Evolutionary conservation across 1,140 invertebrate species (phyloP).

Genomic region (Anadara kagoshimensis): DNA sequence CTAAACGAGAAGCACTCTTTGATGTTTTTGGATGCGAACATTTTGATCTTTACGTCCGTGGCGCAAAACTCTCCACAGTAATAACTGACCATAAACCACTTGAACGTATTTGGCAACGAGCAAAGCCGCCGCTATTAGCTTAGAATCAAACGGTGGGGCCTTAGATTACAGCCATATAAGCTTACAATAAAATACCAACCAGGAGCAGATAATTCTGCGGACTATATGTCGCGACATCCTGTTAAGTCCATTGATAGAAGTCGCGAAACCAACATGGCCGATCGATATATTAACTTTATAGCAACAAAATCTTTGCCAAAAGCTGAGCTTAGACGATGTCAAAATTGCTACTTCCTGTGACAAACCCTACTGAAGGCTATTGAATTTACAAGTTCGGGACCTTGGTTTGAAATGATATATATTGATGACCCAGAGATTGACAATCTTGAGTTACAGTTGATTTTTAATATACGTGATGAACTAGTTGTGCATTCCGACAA

Average conservation of each 20-base stretch:
- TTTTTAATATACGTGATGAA: not conserved
- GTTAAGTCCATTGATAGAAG: not conserved
- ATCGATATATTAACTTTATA: not conserved
- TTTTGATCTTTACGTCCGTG: conserved; percentile 1
- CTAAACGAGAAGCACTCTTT: conserved; percentile 1
- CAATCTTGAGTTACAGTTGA: not conserved
- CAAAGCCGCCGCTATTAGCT: conserved; percentile 9
- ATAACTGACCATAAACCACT: conserved; percentile 1
- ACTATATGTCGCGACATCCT: conserved; percentile 29
- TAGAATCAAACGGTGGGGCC: conserved; percentile 47
- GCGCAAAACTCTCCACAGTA: not conserved
- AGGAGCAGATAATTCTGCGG: conserved; percentile 17
- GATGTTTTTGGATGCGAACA: not conserved
- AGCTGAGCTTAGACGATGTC: not conserved
- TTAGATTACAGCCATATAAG: conserved; percentile 46
- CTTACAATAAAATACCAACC: conserved; percentile 31
- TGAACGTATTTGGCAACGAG: conserved; percentile 1
- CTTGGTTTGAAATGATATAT: not conserved
- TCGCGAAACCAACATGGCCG: not conserved
- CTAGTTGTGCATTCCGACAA: no score
- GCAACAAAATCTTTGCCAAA: not conserved
- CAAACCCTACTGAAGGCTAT: not conserved
- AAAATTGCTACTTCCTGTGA: not conserved
- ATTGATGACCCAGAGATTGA: not conserved
- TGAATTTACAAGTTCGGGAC: not conserved